These are phyloP conservation scores for Pachycephala philippinensis DNA, from an alignment of 2,113 vertebrate species.

Conservation along the genomic window DNA sequence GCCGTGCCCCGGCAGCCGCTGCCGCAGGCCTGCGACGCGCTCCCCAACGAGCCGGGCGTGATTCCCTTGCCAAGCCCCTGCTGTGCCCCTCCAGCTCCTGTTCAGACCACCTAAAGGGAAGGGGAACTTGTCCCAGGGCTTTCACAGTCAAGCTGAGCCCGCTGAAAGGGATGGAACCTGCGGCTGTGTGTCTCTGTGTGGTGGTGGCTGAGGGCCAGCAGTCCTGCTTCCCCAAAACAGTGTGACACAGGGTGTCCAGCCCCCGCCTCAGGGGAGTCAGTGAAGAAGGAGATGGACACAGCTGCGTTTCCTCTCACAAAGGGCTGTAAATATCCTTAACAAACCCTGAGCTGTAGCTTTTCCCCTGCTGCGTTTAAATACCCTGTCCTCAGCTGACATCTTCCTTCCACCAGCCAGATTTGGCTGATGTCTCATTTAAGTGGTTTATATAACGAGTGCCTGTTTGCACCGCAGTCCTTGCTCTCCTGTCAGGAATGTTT, in stretches of 20 bases:
- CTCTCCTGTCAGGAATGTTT: not conserved
- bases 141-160: not conserved
- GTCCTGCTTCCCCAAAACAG: not conserved
- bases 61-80: not conserved
- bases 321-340: not conserved
- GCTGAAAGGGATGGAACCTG: not conserved
- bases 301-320: slow-evolving; percentile 76
- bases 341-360: not conserved
- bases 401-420: not conserved
- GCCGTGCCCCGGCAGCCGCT: not conserved
- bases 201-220: not conserved
- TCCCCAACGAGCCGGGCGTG: fast-evolving
- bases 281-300: slow-evolving; percentile 29
- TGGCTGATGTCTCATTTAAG: not conserved
- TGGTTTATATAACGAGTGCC: slow-evolving; percentile 25
- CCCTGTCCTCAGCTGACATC: slow-evolving; percentile 21
- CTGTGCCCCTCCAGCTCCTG: not conserved
- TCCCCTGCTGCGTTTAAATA: not conserved
- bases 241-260: not conserved
- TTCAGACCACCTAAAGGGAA: not conserved
- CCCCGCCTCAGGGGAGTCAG: not conserved
- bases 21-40: not conserved
- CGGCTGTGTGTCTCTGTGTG: not conserved
- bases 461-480: not conserved
- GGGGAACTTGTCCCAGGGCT: not conserved